Base-by-base conservation (phyloP, 2,113 vertebrate genomes). In the Rhinolophus sinicus region DNA sequence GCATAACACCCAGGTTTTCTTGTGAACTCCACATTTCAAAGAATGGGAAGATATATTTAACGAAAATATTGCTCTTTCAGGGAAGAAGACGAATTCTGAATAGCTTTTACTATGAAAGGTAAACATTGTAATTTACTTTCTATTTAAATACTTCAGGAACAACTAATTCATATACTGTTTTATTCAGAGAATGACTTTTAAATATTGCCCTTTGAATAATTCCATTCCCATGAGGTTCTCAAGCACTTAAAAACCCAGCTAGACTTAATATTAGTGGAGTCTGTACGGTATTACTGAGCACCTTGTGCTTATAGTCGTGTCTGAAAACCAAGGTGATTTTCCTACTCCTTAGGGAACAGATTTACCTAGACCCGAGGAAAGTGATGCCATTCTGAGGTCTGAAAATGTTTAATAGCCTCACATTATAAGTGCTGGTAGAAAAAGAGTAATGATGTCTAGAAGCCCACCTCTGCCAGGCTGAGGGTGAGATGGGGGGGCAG, bases 91-190 rank as follows among this genome's bases (percentile, higher is more conserved):
- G 67, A 77, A 92, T 90, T 92, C 73, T 86, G 87, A 89, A 33
- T 90, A 95, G 58, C 13, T 76, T 91, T 94, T 88, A 96, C 67
- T 85, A 56, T 85, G 76, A 93, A 85, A 87, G 93, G 67, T 94
- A 88, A 95, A 84, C n/a, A 88, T 69, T 70, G 52, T 92, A 76
- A 93, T 83, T 95, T 95, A 93, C 91, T 97, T 97, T 97, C 94
- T 58, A 64, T 96, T 96, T 93, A 95, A 92, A 83, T 87, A 70
- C 91, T 92, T 92, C 18, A 84, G 91, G 76, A 94, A 87, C 33
- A 92, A 86, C 30, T 62, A 76, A 35, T 80, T 22, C 28, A 47
- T 60, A 89, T n/a, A 58, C 90, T 94, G 44, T 64, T 89, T 83
- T 38, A 83, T 22, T 67, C 44, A 92, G 22, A 70, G 52, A 72